Evolutionary conservation across 64 coral and sea anemone genomes (phyloP).

Genomic region (Catalaphyllia jardinei): DNA sequence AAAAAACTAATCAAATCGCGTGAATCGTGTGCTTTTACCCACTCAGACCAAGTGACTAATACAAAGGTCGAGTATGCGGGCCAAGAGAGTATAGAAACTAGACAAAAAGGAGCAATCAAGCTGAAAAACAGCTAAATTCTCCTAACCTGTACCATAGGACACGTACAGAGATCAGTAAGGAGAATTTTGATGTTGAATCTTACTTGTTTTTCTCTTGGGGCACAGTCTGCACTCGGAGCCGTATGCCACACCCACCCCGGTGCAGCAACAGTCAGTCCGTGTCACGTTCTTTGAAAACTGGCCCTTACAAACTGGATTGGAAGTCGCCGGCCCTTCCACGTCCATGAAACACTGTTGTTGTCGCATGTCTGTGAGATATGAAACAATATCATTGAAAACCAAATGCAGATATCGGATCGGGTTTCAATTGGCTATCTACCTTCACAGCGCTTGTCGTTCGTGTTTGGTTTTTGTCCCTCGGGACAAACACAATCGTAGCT

Average conservation of each 20-base stretch:
- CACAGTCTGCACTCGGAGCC: conserved; percentile 45
- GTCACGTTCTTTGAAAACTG: conserved; percentile 69
- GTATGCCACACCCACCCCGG: conserved; percentile 61
- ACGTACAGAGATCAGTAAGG: background rate
- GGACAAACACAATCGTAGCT: conserved; percentile 82
- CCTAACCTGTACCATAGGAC: background rate
- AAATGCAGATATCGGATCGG: background rate
- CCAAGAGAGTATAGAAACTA: background rate
- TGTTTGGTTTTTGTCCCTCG: conserved; percentile 47
- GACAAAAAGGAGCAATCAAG: background rate
- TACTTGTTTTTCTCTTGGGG: conserved; percentile 67
- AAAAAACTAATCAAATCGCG: too few relatives aligned
- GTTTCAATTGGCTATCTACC: conserved; percentile 33
- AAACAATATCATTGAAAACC: background rate
- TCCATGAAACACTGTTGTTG: conserved; percentile 31
- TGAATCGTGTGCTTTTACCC: too few relatives aligned
- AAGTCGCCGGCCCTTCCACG: background rate
- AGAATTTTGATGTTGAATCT: background rate
- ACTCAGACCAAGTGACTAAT: too few relatives aligned
- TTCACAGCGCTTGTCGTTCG: conserved; percentile 44
- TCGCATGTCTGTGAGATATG: background rate
- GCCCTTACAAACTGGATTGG: conserved; percentile 47
- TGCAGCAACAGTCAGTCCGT: conserved; percentile 70
- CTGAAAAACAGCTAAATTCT: background rate
- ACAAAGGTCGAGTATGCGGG: background rate